Base-by-base conservation (phyloP, 2,888 invertebrate genomes). In the Gymnocheta viridis region DNA sequence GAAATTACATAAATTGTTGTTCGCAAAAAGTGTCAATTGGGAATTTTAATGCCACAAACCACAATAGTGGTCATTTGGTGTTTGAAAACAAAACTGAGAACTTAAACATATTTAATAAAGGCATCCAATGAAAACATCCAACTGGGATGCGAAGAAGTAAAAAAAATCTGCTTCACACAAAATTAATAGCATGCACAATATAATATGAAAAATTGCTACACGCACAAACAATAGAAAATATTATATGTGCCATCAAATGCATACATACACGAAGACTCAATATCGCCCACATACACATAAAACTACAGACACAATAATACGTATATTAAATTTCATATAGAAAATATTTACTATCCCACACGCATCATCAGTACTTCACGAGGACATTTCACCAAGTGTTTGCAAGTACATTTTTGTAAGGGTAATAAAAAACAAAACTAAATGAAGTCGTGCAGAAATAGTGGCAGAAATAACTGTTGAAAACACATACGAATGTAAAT, bases 301-400 rank as follows among this genome's bases (percentile, higher is more conserved):
- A 56, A n/a, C 27, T 32, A n/a, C 7, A 24, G n/a, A 19, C 19
- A 44, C 56, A 41, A 32, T 4, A 72, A 58, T 35, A 58, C 12
- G n/a, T n/a, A n/a, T n/a, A 58, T 47, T 58, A n/a, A 22, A 27
- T 41, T 56, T 22, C n/a, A 49, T 3, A 60, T 56, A 44, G 22
- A 22, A 35, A 66, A 3, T 62, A 56, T 19, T 66, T 47, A 35
- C n/a, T 22, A 41, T 9, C 14, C 12, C 56, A 41, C 56, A 72
- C 64, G 35, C 64, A 79, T 47, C 47, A 66, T 47, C 47, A 66
- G 41, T 47, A 54, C 51, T 66, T 67, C 41, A 73, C 38, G 41
- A 80, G 73, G 51, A 58, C 73, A 73, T 67, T 66, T 49, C 56
- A 78, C 49, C 69, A 69, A 78, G 51, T 60, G 69, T 72, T 64